Base-by-base conservation (phyloP, 1,140 invertebrate genomes). In the Condylostylus longicornis region DNA sequence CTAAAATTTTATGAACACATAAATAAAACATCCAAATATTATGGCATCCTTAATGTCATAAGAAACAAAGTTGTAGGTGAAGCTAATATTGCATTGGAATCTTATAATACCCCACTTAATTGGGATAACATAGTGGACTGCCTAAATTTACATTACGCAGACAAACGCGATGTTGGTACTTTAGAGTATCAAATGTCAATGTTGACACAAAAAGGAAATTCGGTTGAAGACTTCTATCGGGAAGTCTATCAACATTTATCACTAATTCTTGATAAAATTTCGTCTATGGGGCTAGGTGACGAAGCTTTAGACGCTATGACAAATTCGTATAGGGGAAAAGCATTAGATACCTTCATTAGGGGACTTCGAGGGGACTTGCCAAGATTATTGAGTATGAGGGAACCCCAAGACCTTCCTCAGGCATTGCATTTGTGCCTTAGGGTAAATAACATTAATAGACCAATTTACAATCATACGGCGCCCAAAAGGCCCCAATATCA, bases 321-420 rank as follows among this genome's bases (percentile, higher is more conserved):
- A 15, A 9, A 38, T 9, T 14, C 30, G 3, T 42, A 38, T 18
- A 9, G 40, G 10, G 40, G 33, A 14, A 42, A 39, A 21, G 33
- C 37, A 3, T 32, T 42, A 2, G 37, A 40, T 23, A 28, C 37
- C 3, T 42, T 42, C 17, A 18, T 42, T 10, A 18, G 41, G 19
- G 37, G 41, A 14, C 35, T 42, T 13, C 37, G 32, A n/a, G 40
- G 40, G 12, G 35, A 42, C 25, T 18, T 42, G 15, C 33, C 41
- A 14, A 18, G 36, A 5, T 33, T 42, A 5, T 18, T 42, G n/a
- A 29, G 15, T 8, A 42, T 42, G 6, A 18, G 25, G 10, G 37
- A 42, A 25, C 41, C 41, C 4, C 18, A 10, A 38, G 15, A 19
- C 15, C 20, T 42, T 9, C 35, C 35, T 12, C n/a, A n/a, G n/a